These are phyloP conservation scores for Nomada flava DNA, from an alignment of 2,888 invertebrate species.

Conservation along the genomic window DNA sequence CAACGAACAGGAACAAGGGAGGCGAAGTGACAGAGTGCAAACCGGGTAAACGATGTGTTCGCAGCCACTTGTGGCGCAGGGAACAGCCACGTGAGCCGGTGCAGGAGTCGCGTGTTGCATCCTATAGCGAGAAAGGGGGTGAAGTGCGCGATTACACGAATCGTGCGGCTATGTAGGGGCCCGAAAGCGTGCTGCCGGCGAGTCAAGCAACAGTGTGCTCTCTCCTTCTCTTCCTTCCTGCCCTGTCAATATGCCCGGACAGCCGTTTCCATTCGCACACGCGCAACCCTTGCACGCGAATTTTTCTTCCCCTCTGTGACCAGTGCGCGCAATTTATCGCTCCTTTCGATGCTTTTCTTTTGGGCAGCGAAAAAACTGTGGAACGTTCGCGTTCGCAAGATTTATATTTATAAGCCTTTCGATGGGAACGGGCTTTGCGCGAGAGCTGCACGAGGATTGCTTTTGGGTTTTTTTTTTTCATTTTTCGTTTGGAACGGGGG, in stretches of 20 bases:
- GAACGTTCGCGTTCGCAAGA: too few species aligned
- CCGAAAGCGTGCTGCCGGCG: slow-evolving; percentile 61
- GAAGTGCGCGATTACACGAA: slow-evolving; percentile 73
- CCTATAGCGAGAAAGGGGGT: slow-evolving; percentile 59
- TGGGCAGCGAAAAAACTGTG: too few species aligned
- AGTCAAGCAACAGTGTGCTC: slow-evolving; percentile 63
- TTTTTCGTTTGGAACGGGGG: too few species aligned
- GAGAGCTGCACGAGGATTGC: too few species aligned
- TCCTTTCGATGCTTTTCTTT: too few species aligned
- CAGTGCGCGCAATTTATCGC: background rate
- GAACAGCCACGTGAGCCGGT: slow-evolving; percentile 34
- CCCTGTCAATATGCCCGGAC: slow-evolving; percentile 5
- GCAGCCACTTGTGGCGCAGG: slow-evolving; percentile 59
- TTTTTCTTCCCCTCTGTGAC: slow-evolving; percentile 2
- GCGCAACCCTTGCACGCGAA: background rate
- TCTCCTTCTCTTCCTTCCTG: slow-evolving; percentile 24
- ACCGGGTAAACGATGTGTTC: slow-evolving; percentile 51
- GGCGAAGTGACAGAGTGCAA: slow-evolving; percentile 27
- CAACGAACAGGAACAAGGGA: slow-evolving; percentile 24
- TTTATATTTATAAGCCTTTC: too few species aligned
- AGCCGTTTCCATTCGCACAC: slow-evolving; percentile 1
- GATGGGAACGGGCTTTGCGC: too few species aligned
- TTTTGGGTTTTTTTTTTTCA: too few species aligned
- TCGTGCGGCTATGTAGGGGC: slow-evolving; percentile 63
- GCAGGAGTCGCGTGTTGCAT: slow-evolving; percentile 55